Conservation (phyloP, 2,113 vertebrate genomes). For the Dromas ardeola region DNA sequence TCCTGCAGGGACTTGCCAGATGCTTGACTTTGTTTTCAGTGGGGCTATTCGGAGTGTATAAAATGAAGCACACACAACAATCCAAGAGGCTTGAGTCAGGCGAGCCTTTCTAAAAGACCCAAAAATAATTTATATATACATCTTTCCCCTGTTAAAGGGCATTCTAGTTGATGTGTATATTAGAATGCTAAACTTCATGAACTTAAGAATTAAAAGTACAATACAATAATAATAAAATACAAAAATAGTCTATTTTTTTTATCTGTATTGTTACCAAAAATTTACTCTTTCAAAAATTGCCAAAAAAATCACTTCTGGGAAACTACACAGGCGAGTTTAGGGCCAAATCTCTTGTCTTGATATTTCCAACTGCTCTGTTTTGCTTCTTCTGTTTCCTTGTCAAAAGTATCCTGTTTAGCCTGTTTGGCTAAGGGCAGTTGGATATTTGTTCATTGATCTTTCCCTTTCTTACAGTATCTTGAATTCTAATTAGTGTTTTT, state of each 20-base stretch:
- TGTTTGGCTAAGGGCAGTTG: constrained; percentile 48
- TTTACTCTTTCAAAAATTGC: constrained; percentile 74
- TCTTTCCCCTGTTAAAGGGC: neutral
- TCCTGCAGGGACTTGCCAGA: constrained; percentile 1
- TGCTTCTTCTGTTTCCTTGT: constrained; percentile 74
- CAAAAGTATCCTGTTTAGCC: constrained; percentile 68
- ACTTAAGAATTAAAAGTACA: neutral
- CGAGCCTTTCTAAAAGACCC: neutral
- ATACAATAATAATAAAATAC: neutral
- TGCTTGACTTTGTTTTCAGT: constrained; percentile 8
- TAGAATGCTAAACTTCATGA: neutral
- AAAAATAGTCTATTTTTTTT: constrained; percentile 38
- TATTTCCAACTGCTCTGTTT: constrained; percentile 78
- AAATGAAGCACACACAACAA: neutral
- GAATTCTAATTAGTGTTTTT: constrained; percentile 58
- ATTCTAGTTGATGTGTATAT: neutral
- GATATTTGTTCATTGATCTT: constrained; percentile 71
- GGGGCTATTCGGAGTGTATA: neutral
- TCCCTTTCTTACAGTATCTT: constrained; percentile 59
- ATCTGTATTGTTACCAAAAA: constrained; percentile 67
- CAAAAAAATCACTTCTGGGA: constrained; percentile 75
- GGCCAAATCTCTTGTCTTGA: constrained; percentile 75
- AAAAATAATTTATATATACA: neutral
- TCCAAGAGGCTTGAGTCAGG: neutral
- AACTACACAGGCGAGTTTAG: constrained; percentile 63